Evolutionary conservation across 2,888 invertebrate species (phyloP), one percentile per base, ranked within the genome.

Genomic region (Volucella inanis): DNA sequence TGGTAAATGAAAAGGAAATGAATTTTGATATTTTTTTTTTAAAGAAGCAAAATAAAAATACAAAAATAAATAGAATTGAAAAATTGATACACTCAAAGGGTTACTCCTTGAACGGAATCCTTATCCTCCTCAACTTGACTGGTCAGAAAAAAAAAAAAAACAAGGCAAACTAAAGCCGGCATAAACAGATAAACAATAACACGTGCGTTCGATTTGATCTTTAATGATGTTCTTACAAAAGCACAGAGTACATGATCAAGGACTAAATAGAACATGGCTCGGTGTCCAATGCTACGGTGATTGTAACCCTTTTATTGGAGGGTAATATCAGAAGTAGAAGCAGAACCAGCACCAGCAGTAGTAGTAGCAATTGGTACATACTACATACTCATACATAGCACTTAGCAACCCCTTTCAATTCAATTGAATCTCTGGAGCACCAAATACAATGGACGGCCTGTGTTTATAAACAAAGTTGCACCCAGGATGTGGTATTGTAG

Each of bases 171-270:
- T 57, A 52, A 11, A 52, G 22, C 61, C 31, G 6, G 31, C 6
- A 6, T 31, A 31, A 31, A 61, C 38, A 52, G 55, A 62, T 76
- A 71, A 72, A 77, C 76, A 81, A 81, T 74, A 76, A 85, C 85
- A 85, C 85, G 85, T 85, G 85, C 85, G 81, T 72, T 62, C 62
- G 67, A 81, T 85, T 85, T 81, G 81, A 85, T 85, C 71, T 80
- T 75, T 71, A 76, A 80, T 76, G 71, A 75, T 77, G 76, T 81
- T 61, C 72, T 72, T 67, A 67, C 72, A 68, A 47, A 67, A 31
- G 6, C 31, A 31, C 31, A 31, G 31, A 39, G 55, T 76, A 54
- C 76, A 85, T 68, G 76, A 85, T 85, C 71, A 81, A 59, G 59
- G 50, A 57, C 67, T 76, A 85, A 83, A 77, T 81, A 85, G 75